Conservation (phyloP, 2,888 invertebrate species). For the Diplazon laetatorius region DNA sequence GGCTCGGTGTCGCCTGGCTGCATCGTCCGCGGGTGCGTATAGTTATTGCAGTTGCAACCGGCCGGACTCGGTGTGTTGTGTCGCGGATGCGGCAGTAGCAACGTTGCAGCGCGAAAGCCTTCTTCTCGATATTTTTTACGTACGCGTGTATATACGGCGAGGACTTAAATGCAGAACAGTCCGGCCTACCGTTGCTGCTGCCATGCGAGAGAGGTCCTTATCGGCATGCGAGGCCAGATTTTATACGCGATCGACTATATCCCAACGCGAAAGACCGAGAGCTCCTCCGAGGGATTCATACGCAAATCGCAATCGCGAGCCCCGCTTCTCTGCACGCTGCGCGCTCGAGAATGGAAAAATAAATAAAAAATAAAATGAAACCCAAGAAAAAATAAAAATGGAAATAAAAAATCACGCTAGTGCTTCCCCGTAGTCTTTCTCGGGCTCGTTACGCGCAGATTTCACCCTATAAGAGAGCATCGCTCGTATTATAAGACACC, state of each 20-base stretch:
- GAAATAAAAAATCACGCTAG: slow-evolving; percentile 17
- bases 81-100: slow-evolving; percentile 35
- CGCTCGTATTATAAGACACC: slow-evolving; percentile 31
- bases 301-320: slow-evolving; percentile 73
- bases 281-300: slow-evolving; percentile 71
- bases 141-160: slow-evolving; percentile 27
- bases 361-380: not conserved
- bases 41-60: not conserved
- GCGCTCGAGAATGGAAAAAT: no score
- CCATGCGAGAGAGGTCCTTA: slow-evolving; percentile 69
- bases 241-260: slow-evolving; percentile 76
- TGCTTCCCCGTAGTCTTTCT: not conserved
- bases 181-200: slow-evolving; percentile 21
- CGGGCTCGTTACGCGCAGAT: slow-evolving; percentile 50
- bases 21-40: not conserved
- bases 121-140: slow-evolving; percentile 49
- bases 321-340: slow-evolving; percentile 47
- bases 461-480: slow-evolving; percentile 34
- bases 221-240: slow-evolving; percentile 78
- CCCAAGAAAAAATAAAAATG: no score
- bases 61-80: not conserved
- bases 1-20: not conserved
- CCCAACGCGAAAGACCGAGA: no score
- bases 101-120: slow-evolving; percentile 24
- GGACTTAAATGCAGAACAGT: slow-evolving; percentile 43